These are phyloP conservation scores for Cheilosia vulpina DNA, from an alignment of 2,888 invertebrate species.

Conservation along the genomic window DNA sequence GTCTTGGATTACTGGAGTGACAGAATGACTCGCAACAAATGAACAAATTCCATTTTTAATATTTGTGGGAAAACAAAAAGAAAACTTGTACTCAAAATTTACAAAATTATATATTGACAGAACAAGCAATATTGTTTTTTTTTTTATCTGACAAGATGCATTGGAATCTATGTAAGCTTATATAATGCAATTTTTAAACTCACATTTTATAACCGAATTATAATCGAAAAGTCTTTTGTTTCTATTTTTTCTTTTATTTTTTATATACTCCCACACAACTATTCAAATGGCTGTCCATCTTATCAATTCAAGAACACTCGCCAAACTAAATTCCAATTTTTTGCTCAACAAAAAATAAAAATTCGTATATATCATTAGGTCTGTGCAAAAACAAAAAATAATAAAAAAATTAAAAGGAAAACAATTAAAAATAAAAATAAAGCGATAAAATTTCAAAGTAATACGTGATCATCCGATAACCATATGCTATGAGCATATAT, in stretches of 20 bases:
- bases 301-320: conserved; percentile 28
- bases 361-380: background rate
- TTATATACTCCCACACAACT: conserved; percentile 2
- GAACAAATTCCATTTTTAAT: no score
- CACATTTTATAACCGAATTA: background rate
- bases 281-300: conserved; percentile 16
- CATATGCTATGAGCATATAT: conserved; percentile 7
- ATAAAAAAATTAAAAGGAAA: background rate
- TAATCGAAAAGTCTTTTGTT: background rate
- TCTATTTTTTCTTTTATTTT: background rate
- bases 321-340: conserved; percentile 29
- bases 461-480: conserved; percentile 53
- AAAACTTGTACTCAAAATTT: no score
- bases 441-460: conserved; percentile 39
- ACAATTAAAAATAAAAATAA: conserved; percentile 24
- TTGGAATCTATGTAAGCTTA: background rate
- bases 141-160: no score
- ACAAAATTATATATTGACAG: no score
- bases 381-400: conserved; percentile 10
- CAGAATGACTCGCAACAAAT: no score
- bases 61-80: no score
- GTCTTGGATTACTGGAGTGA: no score
- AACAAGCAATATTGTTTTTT: no score
- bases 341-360: background rate
- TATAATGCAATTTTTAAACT: background rate